Evolutionary conservation across 2,888 invertebrate species (phyloP).

Genomic region (Augiades crinisus): DNA sequence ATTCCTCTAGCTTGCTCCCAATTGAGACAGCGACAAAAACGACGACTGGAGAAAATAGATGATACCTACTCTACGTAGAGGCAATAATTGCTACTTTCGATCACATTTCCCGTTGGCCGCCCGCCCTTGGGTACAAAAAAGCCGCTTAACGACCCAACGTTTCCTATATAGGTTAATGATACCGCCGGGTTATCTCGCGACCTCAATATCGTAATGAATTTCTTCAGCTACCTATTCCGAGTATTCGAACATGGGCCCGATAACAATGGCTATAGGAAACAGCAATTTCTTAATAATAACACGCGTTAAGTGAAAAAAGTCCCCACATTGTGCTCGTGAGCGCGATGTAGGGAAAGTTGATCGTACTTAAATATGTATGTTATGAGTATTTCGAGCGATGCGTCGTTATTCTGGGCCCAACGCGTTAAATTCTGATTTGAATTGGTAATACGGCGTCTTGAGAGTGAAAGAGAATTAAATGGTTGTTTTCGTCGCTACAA

Average conservation of each 20-base stretch:
- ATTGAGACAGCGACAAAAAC: neutral
- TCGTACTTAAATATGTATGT: slow-evolving; percentile 39
- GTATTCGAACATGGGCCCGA: slow-evolving; percentile 7
- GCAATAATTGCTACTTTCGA: slow-evolving; percentile 21
- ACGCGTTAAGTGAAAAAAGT: slow-evolving; percentile 42
- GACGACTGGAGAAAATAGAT: neutral
- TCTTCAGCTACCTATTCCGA: slow-evolving; percentile 12
- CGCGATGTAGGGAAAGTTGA: slow-evolving; percentile 47
- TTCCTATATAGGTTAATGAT: slow-evolving; percentile 22
- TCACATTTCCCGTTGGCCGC: slow-evolving; percentile 7
- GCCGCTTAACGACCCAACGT: slow-evolving; percentile 15
- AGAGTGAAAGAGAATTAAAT: slow-evolving; percentile 6
- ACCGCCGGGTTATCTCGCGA: slow-evolving; percentile 10
- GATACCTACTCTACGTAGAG: neutral
- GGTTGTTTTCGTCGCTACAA: neutral
- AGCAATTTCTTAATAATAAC: slow-evolving; percentile 35
- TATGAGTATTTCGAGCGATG: slow-evolving; percentile 22
- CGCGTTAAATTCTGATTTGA: slow-evolving; percentile 10
- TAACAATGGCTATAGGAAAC: slow-evolving; percentile 41
- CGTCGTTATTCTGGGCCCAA: slow-evolving; percentile 13
- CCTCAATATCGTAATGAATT: slow-evolving; percentile 24
- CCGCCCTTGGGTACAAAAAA: slow-evolving; percentile 22
- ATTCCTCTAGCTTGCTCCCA: neutral
- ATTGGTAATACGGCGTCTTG: slow-evolving; percentile 13
- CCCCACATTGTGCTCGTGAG: slow-evolving; percentile 41